Conservation (phyloP, 1,140 invertebrate genomes). For the Leptoteleia sp. region DNA sequence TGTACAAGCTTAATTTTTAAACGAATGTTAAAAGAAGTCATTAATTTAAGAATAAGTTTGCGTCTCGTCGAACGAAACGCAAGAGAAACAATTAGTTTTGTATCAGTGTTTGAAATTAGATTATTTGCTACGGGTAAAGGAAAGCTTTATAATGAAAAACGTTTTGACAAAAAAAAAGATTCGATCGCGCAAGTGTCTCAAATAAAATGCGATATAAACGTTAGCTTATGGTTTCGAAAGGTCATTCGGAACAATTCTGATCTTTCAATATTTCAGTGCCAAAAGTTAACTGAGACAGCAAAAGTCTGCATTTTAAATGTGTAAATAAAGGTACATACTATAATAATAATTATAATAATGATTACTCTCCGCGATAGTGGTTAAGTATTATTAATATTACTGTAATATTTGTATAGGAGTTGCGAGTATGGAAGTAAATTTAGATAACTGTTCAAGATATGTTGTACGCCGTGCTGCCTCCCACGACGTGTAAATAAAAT, state of each 20-base stretch:
- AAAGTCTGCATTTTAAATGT: conserved; percentile 72
- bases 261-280: conserved; percentile 67
- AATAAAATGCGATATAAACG: conserved; percentile 2
- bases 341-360: conserved; percentile 57
- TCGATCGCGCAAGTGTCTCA: conserved; percentile 5
- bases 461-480: conserved; percentile 70
- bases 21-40: too few species aligned
- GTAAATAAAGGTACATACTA: conserved; percentile 72
- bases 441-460: conserved; percentile 74
- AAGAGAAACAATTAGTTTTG: background rate
- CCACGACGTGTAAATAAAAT: conserved; percentile 70
- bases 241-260: conserved; percentile 38
- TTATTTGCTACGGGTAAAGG: background rate
- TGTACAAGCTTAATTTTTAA: too few species aligned
- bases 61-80: background rate
- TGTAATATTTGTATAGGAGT: conserved; percentile 78
- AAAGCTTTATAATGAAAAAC: conserved; percentile 8
- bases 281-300: conserved; percentile 65
- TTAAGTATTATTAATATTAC: conserved; percentile 70
- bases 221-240: conserved; percentile 26
- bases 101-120: background rate
- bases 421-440: conserved; percentile 71
- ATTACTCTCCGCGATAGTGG: conserved; percentile 44
- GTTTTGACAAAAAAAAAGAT: conserved; percentile 3
- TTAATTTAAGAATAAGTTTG: background rate